Base-by-base conservation (phyloP, 2,113 vertebrate genomes). In the Ginglymostoma cirratum region DNA sequence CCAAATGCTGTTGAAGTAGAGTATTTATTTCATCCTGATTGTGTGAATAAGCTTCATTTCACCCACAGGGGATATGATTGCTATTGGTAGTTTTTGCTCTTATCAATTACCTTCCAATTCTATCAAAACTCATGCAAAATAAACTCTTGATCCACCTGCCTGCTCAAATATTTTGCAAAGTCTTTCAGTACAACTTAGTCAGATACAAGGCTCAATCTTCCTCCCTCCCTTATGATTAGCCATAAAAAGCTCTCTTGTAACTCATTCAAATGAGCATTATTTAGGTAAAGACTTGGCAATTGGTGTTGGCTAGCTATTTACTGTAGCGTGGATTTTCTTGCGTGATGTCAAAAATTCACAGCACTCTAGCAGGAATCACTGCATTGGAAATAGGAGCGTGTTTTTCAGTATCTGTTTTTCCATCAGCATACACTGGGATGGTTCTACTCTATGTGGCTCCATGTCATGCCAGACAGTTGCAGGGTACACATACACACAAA, bases 1-100 rank as follows among this genome's bases (percentile, higher is more conserved):
- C 98, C 98, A 98, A 93, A 97, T 96, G 96, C 96, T 97, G 83
- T 97, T 96, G 96, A 96, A 96, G 97, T 96, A 52, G 95, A 96
- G 96, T 95, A 96, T 97, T 97, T 96, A 96, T 97, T 96, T 97
- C 96, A 24, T 92, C 45, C 3, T 14, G 95, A 89, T 96, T 96
- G 90, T 52, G 92, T 89, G 96, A 96, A 96, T 45, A 0, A 96
- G 96, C 96, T 97, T 96, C 96, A 96, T 87, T 96, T 96, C 96
- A 96, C 83, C 95, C 96, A 97, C 96, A 96, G 23, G 2, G 96
- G 92, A 96, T 72, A 96, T 92, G 96, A 96, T 96, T 96, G 96
- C 95, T 96, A 96, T 96, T 96, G 94, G 90, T 85, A 96, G 96
- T 93, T 23, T 92, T 55, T 78, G 90, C 83, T 0, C 90, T 96